Evolutionary conservation across 1,140 invertebrate genomes (phyloP), one percentile per base, ranked within the genome.

Genomic region (Drosophila rhopaloa): DNA sequence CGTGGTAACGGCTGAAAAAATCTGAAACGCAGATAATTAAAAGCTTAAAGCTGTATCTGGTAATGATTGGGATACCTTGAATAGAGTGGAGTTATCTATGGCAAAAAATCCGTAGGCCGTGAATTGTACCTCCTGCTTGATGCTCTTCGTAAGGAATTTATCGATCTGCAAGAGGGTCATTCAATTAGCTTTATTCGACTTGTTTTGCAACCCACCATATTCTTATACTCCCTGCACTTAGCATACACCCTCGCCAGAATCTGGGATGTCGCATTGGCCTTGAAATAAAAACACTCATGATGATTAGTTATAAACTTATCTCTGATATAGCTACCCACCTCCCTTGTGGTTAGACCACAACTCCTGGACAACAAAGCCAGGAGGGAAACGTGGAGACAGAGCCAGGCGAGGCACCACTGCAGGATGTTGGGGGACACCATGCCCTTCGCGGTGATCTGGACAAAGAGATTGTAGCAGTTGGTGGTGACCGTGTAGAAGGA

Each of bases 401-500:
- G 53, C 77, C 91, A 91, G 38, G 80, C 79, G 7, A 90, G 61
- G 35, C 91, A 91, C 71, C 79, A 83, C 46, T 91, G 91, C 29
- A 92, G 37, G n/a, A 92, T 77, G 37, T 89, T 74, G 2, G 58
- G 11, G 1, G 91, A 90, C 14, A 91, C 73, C 53, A 68, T 46
- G 27, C 79, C 68, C 44, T 78, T 82, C 40, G 79, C 90, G 43
- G 88, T 91, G 44, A 92, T 91, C 71, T 92, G 91, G 6, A 92
- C 91, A 14, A 92, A 92, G 0, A 91, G 74, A 61, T 92, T 92
- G 29, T 92, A 92, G 27, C 91, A 90, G 47, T 92, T 91, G 47
- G 91, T 91, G 29, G 91, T 92, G 29, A 92, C 91, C n/a, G 84
- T 91, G 46, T 92, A 92, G 57, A 92, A 92, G n/a, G 91, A 85